These are phyloP conservation scores for Whitmania pigra DNA, from an alignment of 1,140 invertebrate genomes.

Conservation along the genomic window DNA sequence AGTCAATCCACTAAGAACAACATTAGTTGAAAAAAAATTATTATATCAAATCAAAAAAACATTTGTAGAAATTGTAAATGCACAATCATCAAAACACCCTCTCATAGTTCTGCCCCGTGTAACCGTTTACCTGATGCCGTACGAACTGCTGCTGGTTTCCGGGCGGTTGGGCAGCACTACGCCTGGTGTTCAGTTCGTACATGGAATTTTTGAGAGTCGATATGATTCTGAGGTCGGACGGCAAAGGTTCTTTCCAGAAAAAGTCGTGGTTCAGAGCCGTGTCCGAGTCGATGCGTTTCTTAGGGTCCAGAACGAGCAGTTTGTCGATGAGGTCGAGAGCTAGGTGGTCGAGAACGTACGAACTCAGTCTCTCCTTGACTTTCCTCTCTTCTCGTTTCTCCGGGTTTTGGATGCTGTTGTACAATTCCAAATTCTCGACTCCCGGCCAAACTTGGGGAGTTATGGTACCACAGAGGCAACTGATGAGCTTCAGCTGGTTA, in stretches of 20 bases:
- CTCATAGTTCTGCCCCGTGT: too few species aligned
- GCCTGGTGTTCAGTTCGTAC: constrained; percentile 86
- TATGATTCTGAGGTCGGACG: constrained; percentile 75
- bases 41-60: too few species aligned
- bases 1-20: too few species aligned
- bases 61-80: too few species aligned
- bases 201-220: constrained; percentile 84
- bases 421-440: constrained; percentile 80
- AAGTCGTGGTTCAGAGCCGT: constrained; percentile 90
- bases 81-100: too few species aligned
- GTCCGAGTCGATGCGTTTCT: constrained; percentile 76
- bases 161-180: constrained; percentile 33
- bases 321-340: constrained; percentile 87
- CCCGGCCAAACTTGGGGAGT: constrained; percentile 81
- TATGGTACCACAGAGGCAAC: constrained; percentile 88
- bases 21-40: too few species aligned
- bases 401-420: constrained; percentile 65
- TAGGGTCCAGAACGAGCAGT: constrained; percentile 76
- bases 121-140: too few species aligned
- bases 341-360: constrained; percentile 77
- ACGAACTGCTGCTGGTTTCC: too few species aligned
- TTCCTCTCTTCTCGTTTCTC: constrained; percentile 79
- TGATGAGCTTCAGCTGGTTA: constrained; percentile 84
- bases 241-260: constrained; percentile 93
- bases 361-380: constrained; percentile 70